Base-by-base conservation (phyloP, 2,797 vertebrate genomes). In the Ptychadena robeensis region DNA sequence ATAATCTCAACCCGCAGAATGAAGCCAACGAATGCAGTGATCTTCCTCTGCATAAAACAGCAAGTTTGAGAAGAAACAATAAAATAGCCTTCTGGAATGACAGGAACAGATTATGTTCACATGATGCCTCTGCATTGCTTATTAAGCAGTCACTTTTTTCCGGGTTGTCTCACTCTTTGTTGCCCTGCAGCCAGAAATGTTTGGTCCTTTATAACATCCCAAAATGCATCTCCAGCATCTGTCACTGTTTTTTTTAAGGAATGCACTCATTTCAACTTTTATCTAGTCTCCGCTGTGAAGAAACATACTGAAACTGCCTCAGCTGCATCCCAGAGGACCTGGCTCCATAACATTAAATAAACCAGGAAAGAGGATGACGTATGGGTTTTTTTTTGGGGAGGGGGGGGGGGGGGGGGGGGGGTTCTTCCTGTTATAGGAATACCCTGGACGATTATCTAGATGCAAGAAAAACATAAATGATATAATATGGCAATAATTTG, bases 171-270 rank as follows among this genome's bases (percentile, higher is more conserved):
- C 27, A 3, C 80, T 59, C 57, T 57, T 65, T 83, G 61, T 72
- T 79, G 69, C 82, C 82, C 82, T 79, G 82, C 18, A 83, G 82
- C 70, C 76, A 68, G 82, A 73, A 73, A 73, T 44, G 69, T 73
- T 68, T 79, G 69, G 76, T 68, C 69, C 69, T 83, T 79, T 83
- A 30, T 79, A 73, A 79, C 66, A 79, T 73, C 75, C 34, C 61
- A 59, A 68, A 83, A 63, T 67, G 69, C 35, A 68, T 79, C 63
- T 79, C 25, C 65, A 79, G 70, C 82, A 83, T 79, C 82, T 83
- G 82, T 73, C 82, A 68, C 27, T 83, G 82, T 83, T 83, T 83
- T 83, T n/a, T 83, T 22, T 71, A 83, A 79, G 75, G 69, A 83
- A 83, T 71, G 65, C 59, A 73, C 61, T 73, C 65, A 73, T 73